phyloP scores from a whole-genome alignment of 2,888 invertebrate genomes.

The Lysandra coridon region DNA sequence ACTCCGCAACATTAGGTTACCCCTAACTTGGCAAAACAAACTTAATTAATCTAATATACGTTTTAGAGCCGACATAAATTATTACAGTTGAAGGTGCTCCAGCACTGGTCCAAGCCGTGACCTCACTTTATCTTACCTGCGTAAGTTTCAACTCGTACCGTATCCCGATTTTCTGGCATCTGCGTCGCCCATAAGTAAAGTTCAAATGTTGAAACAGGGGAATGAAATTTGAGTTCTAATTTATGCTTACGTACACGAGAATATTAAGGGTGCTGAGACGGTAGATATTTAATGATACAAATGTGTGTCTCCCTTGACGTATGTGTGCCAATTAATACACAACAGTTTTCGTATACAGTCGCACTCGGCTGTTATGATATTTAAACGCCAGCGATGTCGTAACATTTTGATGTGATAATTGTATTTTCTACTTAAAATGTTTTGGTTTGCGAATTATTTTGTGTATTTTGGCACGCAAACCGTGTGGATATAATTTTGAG shows the following conservation, averaged over 20 bases:
- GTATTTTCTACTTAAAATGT: conserved; percentile 1
- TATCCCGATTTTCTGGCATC: conserved; percentile 48
- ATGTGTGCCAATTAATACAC: conserved; percentile 61
- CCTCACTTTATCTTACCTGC: conserved; percentile 40
- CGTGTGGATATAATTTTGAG: not conserved
- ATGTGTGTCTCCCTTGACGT: conserved; percentile 59
- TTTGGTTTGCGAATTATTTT: not conserved
- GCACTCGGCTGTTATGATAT: conserved; percentile 33
- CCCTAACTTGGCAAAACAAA: conserved; percentile 28
- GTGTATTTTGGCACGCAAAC: not conserved
- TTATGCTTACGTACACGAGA: conserved; percentile 59
- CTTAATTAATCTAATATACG: conserved; percentile 28
- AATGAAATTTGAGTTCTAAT: conserved; percentile 65
- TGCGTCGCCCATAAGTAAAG: conserved; percentile 54
- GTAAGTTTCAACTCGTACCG: conserved; percentile 42
- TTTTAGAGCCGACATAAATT: conserved; percentile 31
- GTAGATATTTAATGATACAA: conserved; percentile 45
- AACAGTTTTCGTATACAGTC: conserved; percentile 38
- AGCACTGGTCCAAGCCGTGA: conserved; percentile 41
- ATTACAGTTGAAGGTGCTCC: conserved; percentile 36
- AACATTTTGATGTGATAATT: conserved; percentile 11
- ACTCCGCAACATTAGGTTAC: conserved; percentile 32
- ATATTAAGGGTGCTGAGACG: conserved; percentile 53
- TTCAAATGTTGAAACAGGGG: conserved; percentile 61
- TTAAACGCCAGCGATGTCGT: conserved; percentile 27